phyloP scores from a whole-genome alignment of 2,888 invertebrate species.

The Rhyacophila evoluta region DNA sequence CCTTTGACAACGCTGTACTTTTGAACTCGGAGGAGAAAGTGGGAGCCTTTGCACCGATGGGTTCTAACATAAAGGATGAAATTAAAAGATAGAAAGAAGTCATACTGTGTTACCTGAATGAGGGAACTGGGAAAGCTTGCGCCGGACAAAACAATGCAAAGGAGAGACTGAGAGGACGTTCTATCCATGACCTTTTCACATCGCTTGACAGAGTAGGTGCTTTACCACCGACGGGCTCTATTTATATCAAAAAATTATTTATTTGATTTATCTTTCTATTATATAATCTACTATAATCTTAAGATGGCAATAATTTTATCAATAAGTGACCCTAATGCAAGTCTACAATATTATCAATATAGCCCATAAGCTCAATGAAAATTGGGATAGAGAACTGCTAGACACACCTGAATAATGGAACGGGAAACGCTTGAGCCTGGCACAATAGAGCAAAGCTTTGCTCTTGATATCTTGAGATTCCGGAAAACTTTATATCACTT shows the following conservation, averaged over 20 bases:
- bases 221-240: slow-evolving; percentile 79
- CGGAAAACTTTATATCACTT: slow-evolving; percentile 73
- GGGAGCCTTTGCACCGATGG: slow-evolving; percentile 73
- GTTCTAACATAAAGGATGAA: slow-evolving; percentile 61
- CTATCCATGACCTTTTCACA: slow-evolving; percentile 77
- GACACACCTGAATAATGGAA: slow-evolving; percentile 78
- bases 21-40: slow-evolving; percentile 71
- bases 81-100: slow-evolving; percentile 56
- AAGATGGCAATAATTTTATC: no score
- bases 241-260: slow-evolving; percentile 57
- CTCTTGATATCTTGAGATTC: slow-evolving; percentile 68
- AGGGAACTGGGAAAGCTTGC: slow-evolving; percentile 80
- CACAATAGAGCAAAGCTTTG: slow-evolving; percentile 72
- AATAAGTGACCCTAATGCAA: no score
- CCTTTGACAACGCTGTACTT: slow-evolving; percentile 72
- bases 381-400: slow-evolving; percentile 45
- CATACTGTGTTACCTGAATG: slow-evolving; percentile 57
- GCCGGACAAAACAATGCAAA: slow-evolving; percentile 81
- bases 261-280: no score
- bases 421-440: slow-evolving; percentile 77
- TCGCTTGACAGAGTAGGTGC: slow-evolving; percentile 79
- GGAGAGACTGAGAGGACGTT: slow-evolving; percentile 72
- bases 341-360: background rate
- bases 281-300: no score
- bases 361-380: background rate